Evolutionary conservation across 2,113 vertebrate species (phyloP), one percentile per base, ranked within the genome.

Genomic region (Delphinapterus leucas): DNA sequence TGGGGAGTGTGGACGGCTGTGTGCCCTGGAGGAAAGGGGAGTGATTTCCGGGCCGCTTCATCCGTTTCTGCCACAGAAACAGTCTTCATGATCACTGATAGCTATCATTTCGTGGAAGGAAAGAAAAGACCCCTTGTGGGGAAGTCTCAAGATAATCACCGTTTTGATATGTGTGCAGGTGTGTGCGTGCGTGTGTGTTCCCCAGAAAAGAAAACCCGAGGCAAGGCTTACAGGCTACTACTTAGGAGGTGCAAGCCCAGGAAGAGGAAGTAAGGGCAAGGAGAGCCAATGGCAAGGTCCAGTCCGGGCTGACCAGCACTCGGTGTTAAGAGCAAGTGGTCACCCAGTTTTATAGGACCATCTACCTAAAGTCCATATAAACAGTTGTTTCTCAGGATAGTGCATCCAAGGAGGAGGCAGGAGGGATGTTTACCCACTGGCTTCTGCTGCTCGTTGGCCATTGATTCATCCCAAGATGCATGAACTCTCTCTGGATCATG

Each of bases 341-440:
- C 2, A 3, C 61, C 61, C 0, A 0, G 0, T 3, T 60, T 25
- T 18, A 31, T 33, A 20, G 53, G 21, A 4, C 23, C 8, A 1
- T 36, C 44, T n/a, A 36, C 53, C 47, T 1, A 6, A 68, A 67
- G 58, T 5, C 31, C 4, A 0, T 5, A 2, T 3, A 4, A 28
- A 31, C 28, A 15, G 6, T 2, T 23, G 58, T 60, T 63, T 25
- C 82, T 68, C 38, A 2, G 82, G 3, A 10, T 4, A 21, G 33
- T 10, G 49, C 6, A 1, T 17, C 58, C 23, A 20, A 33, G 36
- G 21, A 47, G 21, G 44, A 36, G n/a, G 25, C 15, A 68, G 20
- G 25, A 81, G 8, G 11, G 26, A 23, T 0, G 44, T n/a, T 5
- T n/a, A 10, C 2, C n/a, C n/a, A 0, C 49, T 0, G 6, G 58